These are phyloP conservation scores for Streblospio benedicti DNA, from an alignment of 1,140 invertebrate species.

Conservation along the genomic window DNA sequence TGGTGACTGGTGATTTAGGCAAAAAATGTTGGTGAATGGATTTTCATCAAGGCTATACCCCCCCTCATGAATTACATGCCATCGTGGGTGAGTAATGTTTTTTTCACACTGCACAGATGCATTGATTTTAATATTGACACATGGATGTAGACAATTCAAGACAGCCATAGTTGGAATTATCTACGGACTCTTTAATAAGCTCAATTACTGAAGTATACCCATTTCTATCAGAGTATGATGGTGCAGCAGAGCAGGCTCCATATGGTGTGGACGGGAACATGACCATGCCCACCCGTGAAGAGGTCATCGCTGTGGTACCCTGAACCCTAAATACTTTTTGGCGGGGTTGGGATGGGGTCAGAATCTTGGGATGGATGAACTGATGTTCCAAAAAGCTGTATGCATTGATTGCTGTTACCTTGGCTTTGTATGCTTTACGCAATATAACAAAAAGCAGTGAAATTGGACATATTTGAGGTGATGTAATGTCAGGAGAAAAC, in stretches of 20 bases:
- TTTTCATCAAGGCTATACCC: no score
- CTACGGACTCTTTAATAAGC: neutral
- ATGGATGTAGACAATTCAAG: neutral
- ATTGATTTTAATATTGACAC: no score
- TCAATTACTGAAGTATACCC: neutral
- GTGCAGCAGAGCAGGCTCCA: conserved; percentile 38
- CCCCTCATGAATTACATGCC: no score
- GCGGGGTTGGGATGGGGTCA: no score
- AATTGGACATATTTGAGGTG: neutral
- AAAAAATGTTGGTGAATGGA: no score
- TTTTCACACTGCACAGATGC: no score
- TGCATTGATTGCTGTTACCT: neutral
- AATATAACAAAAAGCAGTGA: neutral
- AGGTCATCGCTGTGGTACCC: conserved; percentile 26
- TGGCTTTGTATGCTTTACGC: neutral
- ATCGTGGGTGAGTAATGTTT: no score
- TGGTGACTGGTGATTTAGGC: no score
- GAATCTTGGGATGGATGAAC: neutral
- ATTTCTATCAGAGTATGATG: conserved; percentile 34
- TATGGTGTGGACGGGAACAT: conserved; percentile 39
- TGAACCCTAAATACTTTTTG: neutral
- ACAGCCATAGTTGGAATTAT: neutral
- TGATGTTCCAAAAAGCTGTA: neutral
- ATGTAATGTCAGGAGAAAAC: neutral
- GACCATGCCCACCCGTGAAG: conserved; percentile 40